Conservation (phyloP, 2,888 invertebrate genomes). For the Drosophila pegasa region DNA sequence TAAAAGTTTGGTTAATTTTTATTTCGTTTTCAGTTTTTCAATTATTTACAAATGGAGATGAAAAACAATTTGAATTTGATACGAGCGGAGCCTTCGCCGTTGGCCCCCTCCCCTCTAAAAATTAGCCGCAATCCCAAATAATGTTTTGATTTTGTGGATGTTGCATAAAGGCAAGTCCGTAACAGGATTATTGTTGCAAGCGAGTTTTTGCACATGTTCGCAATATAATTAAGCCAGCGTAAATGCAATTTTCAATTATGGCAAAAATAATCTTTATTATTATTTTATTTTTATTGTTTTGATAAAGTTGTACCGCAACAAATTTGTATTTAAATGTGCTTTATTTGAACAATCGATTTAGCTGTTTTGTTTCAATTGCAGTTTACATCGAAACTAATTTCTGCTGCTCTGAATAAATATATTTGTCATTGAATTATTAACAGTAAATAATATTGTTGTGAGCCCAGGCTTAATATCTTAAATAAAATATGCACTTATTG, state of each 20-base stretch:
- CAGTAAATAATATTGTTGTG: not conserved
- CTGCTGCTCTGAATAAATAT: slow-evolving; percentile 1
- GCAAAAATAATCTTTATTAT: slow-evolving; percentile 2
- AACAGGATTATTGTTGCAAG: slow-evolving; percentile 8
- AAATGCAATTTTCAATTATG: slow-evolving; percentile 33
- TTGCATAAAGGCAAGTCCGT: not conserved
- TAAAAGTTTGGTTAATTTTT: slow-evolving; percentile 1
- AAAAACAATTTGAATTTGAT: not conserved
- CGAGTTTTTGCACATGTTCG: slow-evolving; percentile 3
- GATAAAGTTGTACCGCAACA: not conserved
- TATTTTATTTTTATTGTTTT: not conserved
- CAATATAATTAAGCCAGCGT: slow-evolving; percentile 17
- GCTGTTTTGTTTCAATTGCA: slow-evolving; percentile 9
- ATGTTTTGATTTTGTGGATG: not conserved
- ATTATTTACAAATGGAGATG: slow-evolving; percentile 5
- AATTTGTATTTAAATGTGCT: slow-evolving; percentile 31
- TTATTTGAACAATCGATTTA: slow-evolving; percentile 21
- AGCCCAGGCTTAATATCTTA: not conserved
- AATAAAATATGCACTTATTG: not conserved
- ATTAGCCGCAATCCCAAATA: slow-evolving; percentile 4
- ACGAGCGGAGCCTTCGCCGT: not conserved
- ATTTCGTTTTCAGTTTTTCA: not conserved
- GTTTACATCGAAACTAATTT: slow-evolving; percentile 20
- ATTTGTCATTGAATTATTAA: slow-evolving; percentile 7
- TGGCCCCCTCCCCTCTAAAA: not conserved